Conservation (phyloP, 2,888 invertebrate genomes). For the Phragmatobia fuliginosa region DNA sequence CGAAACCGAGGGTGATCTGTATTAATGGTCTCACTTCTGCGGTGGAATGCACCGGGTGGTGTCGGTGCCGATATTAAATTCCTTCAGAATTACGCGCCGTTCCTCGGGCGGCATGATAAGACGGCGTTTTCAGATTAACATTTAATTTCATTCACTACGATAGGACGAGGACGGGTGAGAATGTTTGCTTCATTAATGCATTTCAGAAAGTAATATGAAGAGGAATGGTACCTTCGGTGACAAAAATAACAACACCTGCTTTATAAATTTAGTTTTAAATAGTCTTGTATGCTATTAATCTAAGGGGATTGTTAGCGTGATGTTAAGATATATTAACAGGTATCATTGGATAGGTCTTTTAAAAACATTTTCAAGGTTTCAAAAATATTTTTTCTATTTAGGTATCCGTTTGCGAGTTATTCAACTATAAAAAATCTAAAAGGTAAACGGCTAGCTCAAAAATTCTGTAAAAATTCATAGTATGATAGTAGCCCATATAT, state of each 20-base stretch:
- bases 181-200: not conserved
- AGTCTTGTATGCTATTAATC: too few relatives aligned
- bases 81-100: conserved; percentile 56
- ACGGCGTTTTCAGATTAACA: conserved; percentile 40
- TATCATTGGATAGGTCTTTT: too few relatives aligned
- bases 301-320: too few relatives aligned
- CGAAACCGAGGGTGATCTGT: not conserved
- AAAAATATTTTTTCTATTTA: too few relatives aligned
- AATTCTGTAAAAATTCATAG: too few relatives aligned
- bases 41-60: conserved; percentile 56
- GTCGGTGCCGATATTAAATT: conserved; percentile 73
- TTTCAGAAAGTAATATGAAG: conserved; percentile 1
- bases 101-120: conserved; percentile 32
- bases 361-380: too few relatives aligned
- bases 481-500: too few relatives aligned
- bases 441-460: too few relatives aligned
- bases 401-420: too few relatives aligned
- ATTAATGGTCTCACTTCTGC: conserved; percentile 31
- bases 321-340: too few relatives aligned
- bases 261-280: too few relatives aligned
- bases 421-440: too few relatives aligned
- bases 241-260: not conserved
- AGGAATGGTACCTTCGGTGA: not conserved
- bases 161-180: not conserved
- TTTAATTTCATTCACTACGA: conserved; percentile 40